Percentiles rank a stretch among this genome's conserved stretches.
These are phyloP conservation scores for Glossophaga mutica DNA, from an alignment of 2,797 vertebrate species.

Conservation along the genomic window DNA sequence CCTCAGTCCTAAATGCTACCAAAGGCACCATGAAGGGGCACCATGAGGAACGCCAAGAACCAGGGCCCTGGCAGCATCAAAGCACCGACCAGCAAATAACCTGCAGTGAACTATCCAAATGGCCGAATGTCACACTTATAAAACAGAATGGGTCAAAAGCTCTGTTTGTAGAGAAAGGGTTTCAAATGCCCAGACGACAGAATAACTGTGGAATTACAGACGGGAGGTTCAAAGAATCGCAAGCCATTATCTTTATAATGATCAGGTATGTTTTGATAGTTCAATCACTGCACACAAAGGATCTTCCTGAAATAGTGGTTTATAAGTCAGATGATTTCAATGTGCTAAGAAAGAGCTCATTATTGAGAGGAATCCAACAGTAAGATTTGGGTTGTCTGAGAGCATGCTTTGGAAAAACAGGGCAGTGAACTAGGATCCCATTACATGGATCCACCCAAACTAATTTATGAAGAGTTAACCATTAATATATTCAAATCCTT, in stretches of 20 bases:
- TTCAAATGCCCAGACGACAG: not conserved
- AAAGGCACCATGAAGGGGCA: rapidly evolving
- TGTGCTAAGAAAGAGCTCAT: not conserved
- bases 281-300: not conserved
- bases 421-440: not conserved
- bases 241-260: not conserved
- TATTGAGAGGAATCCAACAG: not conserved
- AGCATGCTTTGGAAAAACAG: not conserved
- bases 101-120: not conserved
- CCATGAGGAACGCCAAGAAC: not conserved
- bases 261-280: not conserved
- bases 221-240: not conserved
- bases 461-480: not conserved
- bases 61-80: not conserved
- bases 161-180: not conserved
- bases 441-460: not conserved
- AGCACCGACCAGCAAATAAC: not conserved
- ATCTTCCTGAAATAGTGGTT: not conserved
- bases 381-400: not conserved
- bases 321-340: not conserved
- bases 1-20: not conserved
- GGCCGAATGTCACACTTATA: not conserved
- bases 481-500: not conserved
- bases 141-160: not conserved
- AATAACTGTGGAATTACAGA: not conserved